These are phyloP conservation scores for Oophaga pumilio DNA, from an alignment of 2,113 vertebrate genomes.

Conservation along the genomic window DNA sequence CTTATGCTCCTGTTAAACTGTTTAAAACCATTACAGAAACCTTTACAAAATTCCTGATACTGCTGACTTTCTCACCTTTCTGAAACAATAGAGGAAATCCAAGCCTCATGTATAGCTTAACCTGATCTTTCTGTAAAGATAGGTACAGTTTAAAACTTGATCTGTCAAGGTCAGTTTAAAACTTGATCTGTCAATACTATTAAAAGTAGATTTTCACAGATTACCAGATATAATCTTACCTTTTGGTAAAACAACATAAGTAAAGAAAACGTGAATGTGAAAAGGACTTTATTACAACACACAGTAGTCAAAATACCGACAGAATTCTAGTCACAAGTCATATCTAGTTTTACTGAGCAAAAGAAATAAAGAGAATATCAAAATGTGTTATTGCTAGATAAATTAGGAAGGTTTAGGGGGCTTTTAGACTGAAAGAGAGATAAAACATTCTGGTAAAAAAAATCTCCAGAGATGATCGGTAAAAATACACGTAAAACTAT, in stretches of 20 bases:
- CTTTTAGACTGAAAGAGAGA: no score
- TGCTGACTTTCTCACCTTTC: neutral
- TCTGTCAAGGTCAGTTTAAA: neutral
- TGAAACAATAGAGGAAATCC: slow-evolving; percentile 4
- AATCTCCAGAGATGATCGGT: no score
- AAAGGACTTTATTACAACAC: no score
- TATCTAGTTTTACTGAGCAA: no score
- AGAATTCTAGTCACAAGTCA: no score
- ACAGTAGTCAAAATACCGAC: no score
- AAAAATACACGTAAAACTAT: no score
- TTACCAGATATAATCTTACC: neutral
- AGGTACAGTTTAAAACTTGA: neutral
- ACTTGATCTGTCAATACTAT: neutral
- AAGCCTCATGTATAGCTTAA: neutral
- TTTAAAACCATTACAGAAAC: neutral
- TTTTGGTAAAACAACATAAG: neutral
- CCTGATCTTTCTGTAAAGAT: neutral
- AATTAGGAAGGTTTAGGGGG: no score
- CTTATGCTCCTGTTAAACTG: neutral
- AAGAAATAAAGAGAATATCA: no score
- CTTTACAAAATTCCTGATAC: neutral
- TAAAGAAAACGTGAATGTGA: no score
- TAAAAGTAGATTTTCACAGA: neutral
- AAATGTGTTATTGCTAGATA: no score
- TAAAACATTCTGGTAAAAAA: no score